These are phyloP conservation scores for Clarias fuscus DNA, from an alignment of 2,797 vertebrate species.

Conservation along the genomic window DNA sequence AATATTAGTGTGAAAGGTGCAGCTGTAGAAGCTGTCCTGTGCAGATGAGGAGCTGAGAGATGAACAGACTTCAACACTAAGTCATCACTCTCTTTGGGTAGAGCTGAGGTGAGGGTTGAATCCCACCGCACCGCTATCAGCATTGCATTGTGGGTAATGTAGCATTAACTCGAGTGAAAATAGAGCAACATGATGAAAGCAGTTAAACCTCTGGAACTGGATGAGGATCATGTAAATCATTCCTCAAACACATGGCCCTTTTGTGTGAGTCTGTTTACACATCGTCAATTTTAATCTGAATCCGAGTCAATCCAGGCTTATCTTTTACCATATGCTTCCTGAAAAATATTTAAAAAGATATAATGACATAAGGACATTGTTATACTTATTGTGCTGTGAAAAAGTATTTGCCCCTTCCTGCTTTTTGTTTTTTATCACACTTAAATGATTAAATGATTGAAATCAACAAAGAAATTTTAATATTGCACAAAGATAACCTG, in stretches of 20 bases:
- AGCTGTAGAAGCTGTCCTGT: background rate
- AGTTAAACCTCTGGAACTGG: background rate
- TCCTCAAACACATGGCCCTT: background rate
- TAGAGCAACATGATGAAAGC: background rate
- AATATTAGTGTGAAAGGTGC: background rate
- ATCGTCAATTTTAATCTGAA: background rate
- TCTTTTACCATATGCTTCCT: background rate
- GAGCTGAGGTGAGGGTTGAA: background rate
- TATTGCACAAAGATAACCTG: no score
- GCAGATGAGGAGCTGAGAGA: background rate
- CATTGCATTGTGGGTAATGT: constrained; percentile 1
- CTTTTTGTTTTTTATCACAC: no score
- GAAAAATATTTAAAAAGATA: background rate
- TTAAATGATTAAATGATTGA: no score
- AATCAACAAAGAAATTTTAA: no score
- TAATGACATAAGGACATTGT: background rate
- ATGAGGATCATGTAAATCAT: background rate
- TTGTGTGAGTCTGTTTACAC: background rate
- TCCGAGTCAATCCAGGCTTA: background rate
- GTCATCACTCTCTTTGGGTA: background rate
- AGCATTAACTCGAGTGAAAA: background rate
- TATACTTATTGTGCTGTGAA: background rate
- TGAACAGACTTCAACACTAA: background rate
- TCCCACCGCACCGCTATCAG: background rate
- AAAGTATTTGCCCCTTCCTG: no score